phyloP scores from a whole-genome alignment of 2,888 invertebrate genomes.

The Eumerus sabulonum region DNA sequence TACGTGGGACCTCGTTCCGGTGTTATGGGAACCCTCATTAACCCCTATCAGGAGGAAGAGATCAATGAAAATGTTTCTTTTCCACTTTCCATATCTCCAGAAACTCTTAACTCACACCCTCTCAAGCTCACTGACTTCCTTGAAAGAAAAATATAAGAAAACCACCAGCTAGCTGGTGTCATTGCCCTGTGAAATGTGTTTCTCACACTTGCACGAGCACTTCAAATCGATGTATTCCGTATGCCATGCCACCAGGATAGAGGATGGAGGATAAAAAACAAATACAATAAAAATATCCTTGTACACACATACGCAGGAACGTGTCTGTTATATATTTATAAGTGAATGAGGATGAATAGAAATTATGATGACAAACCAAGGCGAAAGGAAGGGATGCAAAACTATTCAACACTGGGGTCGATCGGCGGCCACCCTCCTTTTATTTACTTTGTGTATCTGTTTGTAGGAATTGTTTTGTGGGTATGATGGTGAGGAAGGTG shows the following conservation, averaged over 20 bases:
- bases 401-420: slow-evolving; percentile 20
- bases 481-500: slow-evolving; percentile 42
- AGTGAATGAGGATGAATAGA: slow-evolving; percentile 55
- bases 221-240: neutral
- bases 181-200: slow-evolving; percentile 57
- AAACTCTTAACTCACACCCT: slow-evolving; percentile 5
- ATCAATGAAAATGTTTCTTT: slow-evolving; percentile 61
- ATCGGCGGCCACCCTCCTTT: slow-evolving; percentile 21
- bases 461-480: too few relatives aligned
- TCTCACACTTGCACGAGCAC: slow-evolving; percentile 5
- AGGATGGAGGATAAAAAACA: slow-evolving; percentile 12
- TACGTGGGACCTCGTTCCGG: slow-evolving; percentile 42
- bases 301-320: too few relatives aligned
- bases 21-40: slow-evolving; percentile 65
- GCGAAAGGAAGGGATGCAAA: slow-evolving; percentile 25
- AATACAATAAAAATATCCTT: slow-evolving; percentile 50
- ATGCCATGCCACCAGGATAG: too few relatives aligned
- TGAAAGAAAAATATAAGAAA: slow-evolving; percentile 25
- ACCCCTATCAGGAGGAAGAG: slow-evolving; percentile 60
- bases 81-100: neutral
- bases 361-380: slow-evolving; percentile 46
- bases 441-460: slow-evolving; percentile 28
- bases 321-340: slow-evolving; percentile 15
- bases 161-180: slow-evolving; percentile 38
- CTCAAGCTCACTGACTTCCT: slow-evolving; percentile 9